phyloP scores from a whole-genome alignment of 2,113 vertebrate species.

The Candoia aspera region DNA sequence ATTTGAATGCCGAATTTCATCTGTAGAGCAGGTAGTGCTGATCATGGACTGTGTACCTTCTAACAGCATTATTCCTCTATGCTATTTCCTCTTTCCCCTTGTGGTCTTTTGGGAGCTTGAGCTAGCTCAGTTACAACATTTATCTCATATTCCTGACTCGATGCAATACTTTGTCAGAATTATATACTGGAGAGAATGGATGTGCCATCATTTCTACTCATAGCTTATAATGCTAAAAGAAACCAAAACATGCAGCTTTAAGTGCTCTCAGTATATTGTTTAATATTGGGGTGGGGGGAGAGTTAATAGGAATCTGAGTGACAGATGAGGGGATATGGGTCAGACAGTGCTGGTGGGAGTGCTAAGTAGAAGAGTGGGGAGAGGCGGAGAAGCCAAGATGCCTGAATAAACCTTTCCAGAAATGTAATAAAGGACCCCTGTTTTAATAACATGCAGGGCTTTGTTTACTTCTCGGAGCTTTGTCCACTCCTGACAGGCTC shows the following conservation, averaged over 20 bases:
- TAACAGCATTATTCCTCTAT: background rate
- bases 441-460: conserved; percentile 55
- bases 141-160: background rate
- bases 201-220: background rate
- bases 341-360: conserved; percentile 57
- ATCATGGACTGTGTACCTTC: background rate
- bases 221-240: conserved; percentile 43
- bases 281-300: background rate
- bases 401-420: conserved; percentile 62
- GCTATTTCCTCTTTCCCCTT: background rate
- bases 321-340: conserved; percentile 56
- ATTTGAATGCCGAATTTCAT: background rate
- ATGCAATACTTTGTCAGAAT: background rate
- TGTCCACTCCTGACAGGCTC: conserved; percentile 50
- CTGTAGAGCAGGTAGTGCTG: background rate
- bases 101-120: background rate
- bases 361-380: conserved; percentile 57
- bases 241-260: conserved; percentile 47
- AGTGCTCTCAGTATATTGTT: conserved; percentile 42
- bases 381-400: conserved; percentile 59
- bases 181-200: background rate
- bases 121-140: background rate
- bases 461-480: conserved; percentile 59
- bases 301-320: conserved; percentile 40
- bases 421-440: conserved; percentile 50